These are phyloP conservation scores for Tragopan temminckii DNA, from an alignment of 2,797 vertebrate genomes.

Conservation along the genomic window DNA sequence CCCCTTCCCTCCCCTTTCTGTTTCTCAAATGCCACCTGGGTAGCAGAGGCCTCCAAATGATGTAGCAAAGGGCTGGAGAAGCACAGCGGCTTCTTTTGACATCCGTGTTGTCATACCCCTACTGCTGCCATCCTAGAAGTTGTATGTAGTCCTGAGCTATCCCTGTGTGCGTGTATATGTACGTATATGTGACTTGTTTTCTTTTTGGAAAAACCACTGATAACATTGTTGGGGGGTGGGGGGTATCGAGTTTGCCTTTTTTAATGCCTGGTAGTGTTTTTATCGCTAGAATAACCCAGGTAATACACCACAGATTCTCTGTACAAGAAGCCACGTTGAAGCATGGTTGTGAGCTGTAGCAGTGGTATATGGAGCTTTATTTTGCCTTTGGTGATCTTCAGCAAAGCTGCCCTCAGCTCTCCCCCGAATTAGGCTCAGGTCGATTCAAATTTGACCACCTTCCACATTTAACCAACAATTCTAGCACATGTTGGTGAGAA, in stretches of 20 bases:
- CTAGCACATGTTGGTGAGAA: background rate
- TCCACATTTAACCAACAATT: background rate
- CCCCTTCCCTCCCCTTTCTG: background rate
- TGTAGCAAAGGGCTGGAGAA: conserved; percentile 70
- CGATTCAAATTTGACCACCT: background rate
- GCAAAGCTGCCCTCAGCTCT: background rate
- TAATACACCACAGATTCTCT: background rate
- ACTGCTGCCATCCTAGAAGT: conserved; percentile 34
- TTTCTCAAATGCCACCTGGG: background rate
- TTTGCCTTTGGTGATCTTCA: background rate
- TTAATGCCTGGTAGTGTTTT: background rate
- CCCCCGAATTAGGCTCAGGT: background rate
- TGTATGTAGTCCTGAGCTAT: conserved; percentile 45
- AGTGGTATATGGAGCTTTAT: background rate
- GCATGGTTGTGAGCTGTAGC: conserved; percentile 59
- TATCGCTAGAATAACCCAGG: background rate
- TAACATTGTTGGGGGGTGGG: background rate
- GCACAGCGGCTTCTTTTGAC: conserved; percentile 51
- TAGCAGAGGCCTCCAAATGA: conserved; percentile 65
- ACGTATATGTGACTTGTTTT: conserved; percentile 11
- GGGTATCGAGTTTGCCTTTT: background rate
- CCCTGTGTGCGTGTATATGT: conserved; percentile 59
- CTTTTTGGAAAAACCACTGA: background rate
- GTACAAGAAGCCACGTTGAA: conserved; percentile 35
- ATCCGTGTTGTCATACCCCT: conserved; percentile 18